A percentile compares a stretch with the other conserved stretches of the same genome.
phyloP scores from a whole-genome alignment of 2,888 invertebrate genomes.

The Oxystoma pomonae region DNA sequence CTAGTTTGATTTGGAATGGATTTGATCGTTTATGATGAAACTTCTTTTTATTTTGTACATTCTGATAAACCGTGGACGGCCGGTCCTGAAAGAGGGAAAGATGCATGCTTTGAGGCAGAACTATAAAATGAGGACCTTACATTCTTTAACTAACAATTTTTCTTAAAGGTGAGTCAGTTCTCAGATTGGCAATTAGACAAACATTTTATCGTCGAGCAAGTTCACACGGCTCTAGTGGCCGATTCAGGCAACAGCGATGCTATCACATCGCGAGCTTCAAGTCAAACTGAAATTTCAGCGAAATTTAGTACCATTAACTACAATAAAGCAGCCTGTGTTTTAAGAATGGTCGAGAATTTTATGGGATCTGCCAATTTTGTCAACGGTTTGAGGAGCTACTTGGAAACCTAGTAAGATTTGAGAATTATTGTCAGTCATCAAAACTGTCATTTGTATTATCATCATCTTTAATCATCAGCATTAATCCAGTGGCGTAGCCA shows the following conservation, averaged over 20 bases:
- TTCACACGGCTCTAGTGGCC: conserved; percentile 24
- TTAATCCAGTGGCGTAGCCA: no score
- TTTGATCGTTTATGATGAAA: no score
- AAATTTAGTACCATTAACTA: conserved; percentile 16
- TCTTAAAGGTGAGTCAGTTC: conserved; percentile 17
- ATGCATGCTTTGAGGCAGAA: no score
- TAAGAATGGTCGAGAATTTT: conserved; percentile 64
- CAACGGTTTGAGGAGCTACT: conserved; percentile 54
- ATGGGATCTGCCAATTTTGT: conserved; percentile 54
- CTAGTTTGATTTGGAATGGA: no score
- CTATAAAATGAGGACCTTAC: no score
- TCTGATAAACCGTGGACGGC: no score
- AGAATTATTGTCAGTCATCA: no score
- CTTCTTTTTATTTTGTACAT: no score
- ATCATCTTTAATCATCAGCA: no score
- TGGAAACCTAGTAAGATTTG: conserved; percentile 53
- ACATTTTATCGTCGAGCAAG: conserved; percentile 28
- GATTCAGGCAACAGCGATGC: conserved; percentile 36
- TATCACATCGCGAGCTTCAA: conserved; percentile 53
- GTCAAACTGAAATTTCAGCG: conserved; percentile 42
- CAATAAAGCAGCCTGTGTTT: conserved; percentile 30
- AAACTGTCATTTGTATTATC: no score
- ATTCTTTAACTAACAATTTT: no score
- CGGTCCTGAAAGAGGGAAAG: no score
- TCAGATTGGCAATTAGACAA: conserved; percentile 27